Conservation (phyloP, 2,888 invertebrate genomes). For the Dasysyrphus tricinctus region DNA sequence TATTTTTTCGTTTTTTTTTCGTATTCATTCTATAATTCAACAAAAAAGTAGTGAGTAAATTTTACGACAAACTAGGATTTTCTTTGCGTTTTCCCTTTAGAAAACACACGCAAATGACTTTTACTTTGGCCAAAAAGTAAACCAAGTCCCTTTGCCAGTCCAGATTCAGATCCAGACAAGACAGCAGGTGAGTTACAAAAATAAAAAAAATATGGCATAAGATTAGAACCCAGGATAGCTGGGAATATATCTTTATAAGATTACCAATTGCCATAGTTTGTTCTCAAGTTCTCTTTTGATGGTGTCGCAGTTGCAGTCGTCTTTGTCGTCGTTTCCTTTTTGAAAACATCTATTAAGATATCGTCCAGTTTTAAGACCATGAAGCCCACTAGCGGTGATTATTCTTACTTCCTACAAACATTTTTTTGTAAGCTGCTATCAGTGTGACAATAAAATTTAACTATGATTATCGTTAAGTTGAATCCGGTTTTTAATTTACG, state of each 20-base stretch:
- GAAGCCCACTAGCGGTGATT: conserved; percentile 50
- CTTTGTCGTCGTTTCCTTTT: conserved; percentile 11
- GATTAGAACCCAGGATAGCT: conserved; percentile 67
- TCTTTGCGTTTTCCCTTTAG: conserved; percentile 50
- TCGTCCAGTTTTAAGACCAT: conserved; percentile 28
- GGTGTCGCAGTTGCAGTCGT: background rate
- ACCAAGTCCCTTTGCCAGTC: conserved; percentile 51
- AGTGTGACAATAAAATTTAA: conserved; percentile 73
- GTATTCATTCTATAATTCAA: background rate
- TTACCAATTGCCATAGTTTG: conserved; percentile 72
- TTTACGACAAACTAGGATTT: conserved; percentile 69
- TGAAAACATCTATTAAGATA: conserved; percentile 18
- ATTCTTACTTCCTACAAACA: conserved; percentile 41
- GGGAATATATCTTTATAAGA: conserved; percentile 70
- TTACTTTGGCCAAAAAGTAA: conserved; percentile 18
- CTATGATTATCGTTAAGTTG: conserved; percentile 68
- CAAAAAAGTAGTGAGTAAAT: conserved; percentile 57
- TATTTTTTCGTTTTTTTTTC: conserved; percentile 2
- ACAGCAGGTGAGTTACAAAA: conserved; percentile 63
- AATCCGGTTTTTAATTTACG: conserved; percentile 71
- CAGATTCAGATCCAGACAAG: conserved; percentile 37
- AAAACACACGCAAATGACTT: conserved; percentile 61
- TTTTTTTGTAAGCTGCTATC: conserved; percentile 38
- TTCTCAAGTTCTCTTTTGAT: conserved; percentile 34
- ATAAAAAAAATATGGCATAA: conserved; percentile 70